Evolutionary conservation across 2,888 invertebrate species (phyloP).

Genomic region (Nomada fucata): DNA sequence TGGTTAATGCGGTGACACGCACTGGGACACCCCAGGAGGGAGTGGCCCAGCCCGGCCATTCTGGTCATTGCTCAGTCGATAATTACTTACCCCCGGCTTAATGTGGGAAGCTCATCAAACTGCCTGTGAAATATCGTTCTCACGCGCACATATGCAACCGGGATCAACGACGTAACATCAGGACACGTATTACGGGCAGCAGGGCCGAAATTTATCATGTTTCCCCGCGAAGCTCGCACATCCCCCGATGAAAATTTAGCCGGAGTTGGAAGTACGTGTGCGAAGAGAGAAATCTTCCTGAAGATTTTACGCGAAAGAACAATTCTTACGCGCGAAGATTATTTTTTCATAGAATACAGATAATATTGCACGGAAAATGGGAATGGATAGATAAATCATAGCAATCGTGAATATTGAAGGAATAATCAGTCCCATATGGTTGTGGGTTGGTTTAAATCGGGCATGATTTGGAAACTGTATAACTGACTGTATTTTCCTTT

Average conservation of each 20-base stretch:
- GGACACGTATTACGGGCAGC: conserved; percentile 64
- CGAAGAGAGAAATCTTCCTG: conserved; percentile 6
- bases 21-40: conserved; percentile 80
- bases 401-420: too few relatives aligned
- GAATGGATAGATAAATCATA: too few relatives aligned
- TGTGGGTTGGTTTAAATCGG: too few relatives aligned
- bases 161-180: conserved; percentile 57
- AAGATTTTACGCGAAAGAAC: conserved; percentile 14
- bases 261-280: neutral
- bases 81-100: conserved; percentile 79
- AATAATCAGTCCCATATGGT: too few relatives aligned
- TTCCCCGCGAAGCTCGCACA: conserved; percentile 38
- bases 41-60: conserved; percentile 75
- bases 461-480: too few relatives aligned
- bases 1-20: conserved; percentile 80
- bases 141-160: conserved; percentile 61
- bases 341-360: too few relatives aligned
- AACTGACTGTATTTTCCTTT: too few relatives aligned
- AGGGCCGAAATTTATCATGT: conserved; percentile 64
- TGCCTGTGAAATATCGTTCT: conserved; percentile 76
- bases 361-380: too few relatives aligned
- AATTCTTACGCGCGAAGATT: neutral
- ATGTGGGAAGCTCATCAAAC: conserved; percentile 77
- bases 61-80: conserved; percentile 78
- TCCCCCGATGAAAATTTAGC: conserved; percentile 27